These are phyloP conservation scores for Amazona vittata DNA, from an alignment of 2,113 vertebrate genomes.

Conservation along the genomic window DNA sequence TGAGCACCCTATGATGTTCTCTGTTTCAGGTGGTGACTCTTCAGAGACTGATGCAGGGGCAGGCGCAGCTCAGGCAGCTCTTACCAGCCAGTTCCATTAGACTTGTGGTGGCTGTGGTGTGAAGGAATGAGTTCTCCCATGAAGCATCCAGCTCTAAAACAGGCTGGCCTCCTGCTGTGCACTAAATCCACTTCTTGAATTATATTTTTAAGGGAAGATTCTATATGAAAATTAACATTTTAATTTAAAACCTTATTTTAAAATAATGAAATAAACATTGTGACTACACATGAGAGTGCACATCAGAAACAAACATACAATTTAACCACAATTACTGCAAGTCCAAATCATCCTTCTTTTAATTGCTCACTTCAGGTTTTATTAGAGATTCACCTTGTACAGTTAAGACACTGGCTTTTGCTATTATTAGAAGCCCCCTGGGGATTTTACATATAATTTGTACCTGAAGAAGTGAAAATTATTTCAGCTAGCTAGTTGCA, in stretches of 20 bases:
- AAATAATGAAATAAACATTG: too few species aligned
- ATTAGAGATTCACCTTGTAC: neutral
- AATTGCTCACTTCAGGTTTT: neutral
- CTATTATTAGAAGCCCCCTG: neutral
- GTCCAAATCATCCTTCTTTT: neutral
- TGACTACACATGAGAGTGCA: neutral
- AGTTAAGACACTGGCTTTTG: neutral
- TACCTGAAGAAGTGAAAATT: conserved; percentile 13
- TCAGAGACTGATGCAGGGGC: neutral
- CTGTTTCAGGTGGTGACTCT: neutral
- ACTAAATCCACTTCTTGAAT: neutral
- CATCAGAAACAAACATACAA: neutral
- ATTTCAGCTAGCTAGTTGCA: conserved; percentile 16
- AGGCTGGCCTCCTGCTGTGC: neutral
- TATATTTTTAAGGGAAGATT: neutral
- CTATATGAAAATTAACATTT: neutral
- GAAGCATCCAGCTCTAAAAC: neutral
- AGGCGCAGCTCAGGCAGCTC: neutral
- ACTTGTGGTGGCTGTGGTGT: accelerated
- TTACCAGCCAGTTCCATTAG: neutral
- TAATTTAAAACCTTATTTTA: too few species aligned
- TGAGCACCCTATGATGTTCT: neutral
- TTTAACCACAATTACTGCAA: neutral
- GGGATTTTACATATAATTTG: conserved; percentile 20
- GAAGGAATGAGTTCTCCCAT: neutral